Evolutionary conservation across 2,113 vertebrate species (phyloP).

Genomic region (Procapra przewalskii): DNA sequence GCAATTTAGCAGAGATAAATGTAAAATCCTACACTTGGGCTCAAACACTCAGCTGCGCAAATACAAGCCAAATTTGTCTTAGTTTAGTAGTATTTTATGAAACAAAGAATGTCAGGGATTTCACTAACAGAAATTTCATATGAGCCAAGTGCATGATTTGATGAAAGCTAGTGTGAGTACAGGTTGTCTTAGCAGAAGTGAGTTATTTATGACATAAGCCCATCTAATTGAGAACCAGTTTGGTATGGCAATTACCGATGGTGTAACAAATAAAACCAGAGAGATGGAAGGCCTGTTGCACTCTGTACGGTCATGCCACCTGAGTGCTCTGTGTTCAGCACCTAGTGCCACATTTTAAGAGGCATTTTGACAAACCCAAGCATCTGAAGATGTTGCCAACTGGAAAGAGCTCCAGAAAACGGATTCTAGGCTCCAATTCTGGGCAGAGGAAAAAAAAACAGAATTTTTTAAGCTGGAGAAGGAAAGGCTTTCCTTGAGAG

Average conservation of each 20-base stretch:
- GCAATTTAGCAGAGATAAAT: constrained; percentile 18
- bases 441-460: not conserved
- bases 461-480: not conserved
- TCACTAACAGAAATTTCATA: constrained; percentile 39
- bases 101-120: constrained; percentile 44
- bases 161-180: not conserved
- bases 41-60: constrained; percentile 15
- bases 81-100: constrained; percentile 15
- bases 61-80: constrained; percentile 21
- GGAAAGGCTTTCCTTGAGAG: not conserved
- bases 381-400: not conserved
- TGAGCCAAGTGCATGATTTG: constrained; percentile 11
- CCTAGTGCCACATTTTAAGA: not conserved
- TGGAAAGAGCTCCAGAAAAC: constrained; percentile 4
- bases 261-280: not conserved
- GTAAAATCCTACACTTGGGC: not conserved
- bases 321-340: not conserved
- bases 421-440: not conserved
- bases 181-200: not conserved
- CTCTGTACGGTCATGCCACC: fast-evolving
- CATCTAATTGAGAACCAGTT: not conserved
- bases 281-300: fast-evolving
- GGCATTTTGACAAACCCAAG: not conserved
- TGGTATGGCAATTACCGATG: not conserved
- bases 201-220: not conserved